These are phyloP conservation scores for Eucidaris tribuloides DNA, from an alignment of 35 echinoderm and acorn worm species.

Conservation along the genomic window DNA sequence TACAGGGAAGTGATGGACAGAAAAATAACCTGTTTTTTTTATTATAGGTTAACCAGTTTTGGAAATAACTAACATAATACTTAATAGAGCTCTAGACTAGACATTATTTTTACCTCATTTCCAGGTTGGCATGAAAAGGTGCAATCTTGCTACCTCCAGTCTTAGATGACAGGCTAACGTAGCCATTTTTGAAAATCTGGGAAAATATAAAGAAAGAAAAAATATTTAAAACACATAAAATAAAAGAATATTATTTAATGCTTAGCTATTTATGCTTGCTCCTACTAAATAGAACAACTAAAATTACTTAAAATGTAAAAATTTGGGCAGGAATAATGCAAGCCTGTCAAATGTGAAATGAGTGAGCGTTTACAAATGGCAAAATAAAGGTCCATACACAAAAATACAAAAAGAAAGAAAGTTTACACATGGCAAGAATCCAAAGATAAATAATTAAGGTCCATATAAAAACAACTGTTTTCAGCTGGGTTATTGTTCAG, in stretches of 20 bases:
- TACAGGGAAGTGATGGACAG: too few relatives aligned
- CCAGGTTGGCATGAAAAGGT: constrained; percentile 2
- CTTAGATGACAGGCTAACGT: background rate
- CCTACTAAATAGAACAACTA: background rate
- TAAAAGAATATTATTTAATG: background rate
- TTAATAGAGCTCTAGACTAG: background rate
- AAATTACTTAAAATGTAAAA: background rate
- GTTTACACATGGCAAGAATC: too few relatives aligned
- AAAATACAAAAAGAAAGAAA: too few relatives aligned
- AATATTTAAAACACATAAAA: background rate
- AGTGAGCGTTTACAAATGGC: background rate
- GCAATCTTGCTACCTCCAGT: background rate
- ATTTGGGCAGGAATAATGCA: background rate
- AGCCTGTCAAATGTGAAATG: background rate
- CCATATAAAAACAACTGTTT: too few relatives aligned
- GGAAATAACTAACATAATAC: background rate
- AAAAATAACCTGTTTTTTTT: too few relatives aligned
- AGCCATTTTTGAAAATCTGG: background rate
- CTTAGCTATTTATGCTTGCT: background rate
- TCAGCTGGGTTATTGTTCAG: too few relatives aligned
- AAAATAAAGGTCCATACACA: background rate
- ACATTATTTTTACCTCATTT: background rate
- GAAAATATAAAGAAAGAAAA: background rate
- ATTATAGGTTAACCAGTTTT: background rate
- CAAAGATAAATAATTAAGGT: too few relatives aligned